Evolutionary conservation across 2,113 vertebrate species (phyloP).

Genomic region (Ranitomeya imitator): DNA sequence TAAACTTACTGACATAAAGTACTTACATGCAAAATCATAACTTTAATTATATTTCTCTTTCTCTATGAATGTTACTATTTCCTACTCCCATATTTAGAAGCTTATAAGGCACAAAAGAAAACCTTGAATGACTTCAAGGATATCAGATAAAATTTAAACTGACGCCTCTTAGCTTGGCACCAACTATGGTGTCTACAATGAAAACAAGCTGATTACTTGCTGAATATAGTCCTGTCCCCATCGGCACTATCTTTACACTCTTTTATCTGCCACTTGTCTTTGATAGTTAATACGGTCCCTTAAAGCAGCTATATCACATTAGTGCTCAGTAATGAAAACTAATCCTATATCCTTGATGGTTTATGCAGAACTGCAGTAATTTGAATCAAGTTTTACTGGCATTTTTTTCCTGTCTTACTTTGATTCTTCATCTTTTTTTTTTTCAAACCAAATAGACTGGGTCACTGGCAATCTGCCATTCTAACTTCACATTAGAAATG

Average conservation of each 20-base stretch:
- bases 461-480: constrained; percentile 78
- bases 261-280: constrained; percentile 73
- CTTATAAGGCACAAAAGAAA: neutral
- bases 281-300: constrained; percentile 72
- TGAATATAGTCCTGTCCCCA: constrained; percentile 66
- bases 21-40: neutral
- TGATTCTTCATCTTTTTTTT: constrained; percentile 55
- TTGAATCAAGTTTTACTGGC: constrained; percentile 73
- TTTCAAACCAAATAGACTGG: constrained; percentile 64
- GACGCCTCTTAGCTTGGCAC: constrained; percentile 34
- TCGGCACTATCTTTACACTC: constrained; percentile 62
- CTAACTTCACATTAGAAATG: constrained; percentile 84
- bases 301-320: constrained; percentile 71
- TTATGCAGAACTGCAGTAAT: constrained; percentile 81
- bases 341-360: constrained; percentile 76
- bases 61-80: neutral
- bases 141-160: constrained; percentile 38
- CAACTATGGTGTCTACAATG: constrained; percentile 34
- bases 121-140: constrained; percentile 11
- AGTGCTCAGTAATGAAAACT: constrained; percentile 75
- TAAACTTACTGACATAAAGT: too few relatives aligned
- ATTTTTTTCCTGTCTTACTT: constrained; percentile 61
- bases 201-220: constrained; percentile 56
- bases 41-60: neutral
- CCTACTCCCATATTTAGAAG: neutral